Conservation (phyloP, 2,113 vertebrate genomes). For the Panurus biarmicus region DNA sequence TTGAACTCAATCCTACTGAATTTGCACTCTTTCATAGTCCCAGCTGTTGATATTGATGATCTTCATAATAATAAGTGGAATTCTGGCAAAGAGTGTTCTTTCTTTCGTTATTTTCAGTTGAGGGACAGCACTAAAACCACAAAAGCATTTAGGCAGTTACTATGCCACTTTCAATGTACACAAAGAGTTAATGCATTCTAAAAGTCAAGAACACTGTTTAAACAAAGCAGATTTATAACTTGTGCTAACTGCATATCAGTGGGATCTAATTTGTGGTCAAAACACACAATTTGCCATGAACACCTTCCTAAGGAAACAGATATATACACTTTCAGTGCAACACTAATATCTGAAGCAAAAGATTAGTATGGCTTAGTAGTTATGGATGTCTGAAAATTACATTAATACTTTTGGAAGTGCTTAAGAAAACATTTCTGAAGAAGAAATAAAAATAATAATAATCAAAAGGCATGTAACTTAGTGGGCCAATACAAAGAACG, state of each 20-base stretch:
- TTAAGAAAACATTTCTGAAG: slow-evolving; percentile 45
- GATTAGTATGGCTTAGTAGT: background rate
- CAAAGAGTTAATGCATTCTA: background rate
- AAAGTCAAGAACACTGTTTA: background rate
- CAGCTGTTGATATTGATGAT: background rate
- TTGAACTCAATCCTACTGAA: background rate
- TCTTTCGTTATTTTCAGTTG: background rate
- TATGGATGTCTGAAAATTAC: slow-evolving; percentile 26
- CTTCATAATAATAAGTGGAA: background rate
- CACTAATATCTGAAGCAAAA: background rate
- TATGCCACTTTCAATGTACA: background rate
- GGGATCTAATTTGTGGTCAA: slow-evolving; percentile 30
- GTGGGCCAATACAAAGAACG: slow-evolving; percentile 63
- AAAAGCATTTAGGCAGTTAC: background rate
- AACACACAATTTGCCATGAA: slow-evolving; percentile 31
- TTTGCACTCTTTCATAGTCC: background rate
- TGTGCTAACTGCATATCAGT: background rate
- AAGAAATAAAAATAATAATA: slow-evolving; percentile 57
- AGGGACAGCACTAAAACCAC: background rate
- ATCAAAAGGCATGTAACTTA: slow-evolving; percentile 46
- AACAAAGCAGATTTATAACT: slow-evolving; percentile 32
- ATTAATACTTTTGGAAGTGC: slow-evolving; percentile 38
- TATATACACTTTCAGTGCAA: background rate
- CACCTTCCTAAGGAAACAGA: slow-evolving; percentile 32
- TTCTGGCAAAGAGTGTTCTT: background rate